phyloP scores from a whole-genome alignment of 2,113 vertebrate species.

The Sisor rabdophorus region DNA sequence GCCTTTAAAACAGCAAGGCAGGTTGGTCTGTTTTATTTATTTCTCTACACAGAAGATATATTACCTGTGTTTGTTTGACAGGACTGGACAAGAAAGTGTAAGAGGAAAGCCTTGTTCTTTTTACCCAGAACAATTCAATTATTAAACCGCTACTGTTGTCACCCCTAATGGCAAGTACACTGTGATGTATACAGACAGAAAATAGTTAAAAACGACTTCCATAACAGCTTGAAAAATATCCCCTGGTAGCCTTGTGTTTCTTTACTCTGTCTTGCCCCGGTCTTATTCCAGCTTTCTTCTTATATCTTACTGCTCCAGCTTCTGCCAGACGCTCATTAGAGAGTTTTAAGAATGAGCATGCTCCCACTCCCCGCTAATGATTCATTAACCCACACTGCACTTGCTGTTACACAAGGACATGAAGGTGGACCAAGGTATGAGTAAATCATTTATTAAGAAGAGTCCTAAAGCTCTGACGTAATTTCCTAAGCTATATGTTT shows the following conservation, averaged over 20 bases:
- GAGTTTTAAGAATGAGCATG: conserved; percentile 45
- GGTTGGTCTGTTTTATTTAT: not conserved
- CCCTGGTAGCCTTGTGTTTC: not conserved
- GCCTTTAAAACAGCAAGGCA: not conserved
- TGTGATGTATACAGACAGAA: conserved; percentile 42
- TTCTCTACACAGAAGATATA: not conserved
- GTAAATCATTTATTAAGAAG: conserved; percentile 50
- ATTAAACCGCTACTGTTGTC: conserved; percentile 51
- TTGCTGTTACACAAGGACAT: conserved; percentile 44
- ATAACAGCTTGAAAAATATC: conserved; percentile 17
- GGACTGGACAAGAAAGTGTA: conserved; percentile 5
- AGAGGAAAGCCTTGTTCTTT: not conserved
- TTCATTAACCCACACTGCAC: conserved; percentile 46
- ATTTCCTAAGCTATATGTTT: not conserved
- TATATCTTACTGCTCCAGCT: not conserved
- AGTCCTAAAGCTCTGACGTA: conserved; percentile 3
- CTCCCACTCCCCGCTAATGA: conserved; percentile 47
- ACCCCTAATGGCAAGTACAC: conserved; percentile 49
- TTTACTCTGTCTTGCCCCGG: not conserved
- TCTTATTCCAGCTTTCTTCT: not conserved
- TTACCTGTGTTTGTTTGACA: not conserved
- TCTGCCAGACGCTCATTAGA: conserved; percentile 41
- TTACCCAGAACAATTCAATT: not conserved
- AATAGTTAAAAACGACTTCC: conserved; percentile 47
- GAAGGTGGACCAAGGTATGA: conserved; percentile 48